A percentile compares a stretch with the other conserved stretches of the same genome.
phyloP scores from a whole-genome alignment of 2,113 vertebrate species.

The Leucosticte australis region DNA sequence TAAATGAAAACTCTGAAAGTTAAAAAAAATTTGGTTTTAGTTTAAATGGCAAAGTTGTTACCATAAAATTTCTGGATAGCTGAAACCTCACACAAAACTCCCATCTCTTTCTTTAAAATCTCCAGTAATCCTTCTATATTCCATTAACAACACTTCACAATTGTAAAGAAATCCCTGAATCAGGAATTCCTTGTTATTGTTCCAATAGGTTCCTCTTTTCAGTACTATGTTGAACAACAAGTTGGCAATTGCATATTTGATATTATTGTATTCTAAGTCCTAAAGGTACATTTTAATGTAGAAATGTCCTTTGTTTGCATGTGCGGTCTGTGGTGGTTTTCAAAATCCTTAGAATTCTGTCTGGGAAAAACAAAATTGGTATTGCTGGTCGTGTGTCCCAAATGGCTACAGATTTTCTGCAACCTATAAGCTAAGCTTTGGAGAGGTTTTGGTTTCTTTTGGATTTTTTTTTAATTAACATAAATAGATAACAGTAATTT shows the following conservation, averaged over 20 bases:
- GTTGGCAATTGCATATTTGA: background rate
- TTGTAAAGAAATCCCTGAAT: background rate
- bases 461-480: background rate
- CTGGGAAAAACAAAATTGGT: background rate
- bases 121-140: background rate
- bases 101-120: background rate
- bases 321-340: background rate
- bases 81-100: background rate
- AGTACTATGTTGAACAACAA: background rate
- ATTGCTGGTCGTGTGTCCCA: background rate
- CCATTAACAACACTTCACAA: background rate
- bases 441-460: background rate
- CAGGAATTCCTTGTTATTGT: background rate
- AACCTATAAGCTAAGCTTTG: background rate
- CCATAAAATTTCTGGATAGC: background rate
- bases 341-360: background rate
- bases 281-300: background rate
- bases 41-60: background rate
- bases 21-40: background rate
- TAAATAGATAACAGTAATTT: background rate
- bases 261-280: background rate
- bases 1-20: background rate
- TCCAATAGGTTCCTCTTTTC: background rate
- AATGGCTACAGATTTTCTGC: background rate
- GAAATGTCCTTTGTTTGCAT: background rate